Evolutionary conservation across 2,797 vertebrate species (phyloP), one percentile per base, ranked within the genome.

Genomic region (Xerus rutilus): DNA sequence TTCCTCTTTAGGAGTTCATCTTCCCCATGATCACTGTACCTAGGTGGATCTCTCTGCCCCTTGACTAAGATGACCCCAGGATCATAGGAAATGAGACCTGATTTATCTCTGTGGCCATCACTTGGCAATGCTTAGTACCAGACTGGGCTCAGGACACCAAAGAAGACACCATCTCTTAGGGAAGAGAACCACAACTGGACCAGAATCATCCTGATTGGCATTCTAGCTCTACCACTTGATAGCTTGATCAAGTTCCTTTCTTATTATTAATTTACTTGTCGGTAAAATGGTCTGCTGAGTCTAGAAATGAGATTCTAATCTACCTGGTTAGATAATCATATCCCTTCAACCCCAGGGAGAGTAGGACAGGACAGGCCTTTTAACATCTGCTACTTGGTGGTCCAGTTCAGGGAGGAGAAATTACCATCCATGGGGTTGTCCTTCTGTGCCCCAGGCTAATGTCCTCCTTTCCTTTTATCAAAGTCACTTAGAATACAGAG

Each of bases 401-500:
- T 39, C 73, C 39, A n/a, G 45, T 49, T 67, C 39, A 52, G 15
- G 5, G n/a, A 57, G 3, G 4, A 17, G n/a, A 81, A 65, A 30
- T 59, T 30, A 91, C 54, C 3, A 21, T 57, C 1, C 25, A 49
- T 5, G 39, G 21, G 20, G 2, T 5, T 62, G 23, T 1, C 85
- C 73, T 59, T 85, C 14, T 57, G 17, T n/a, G 62, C 28, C 47
- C 59, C 13, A 67, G n/a, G 54, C 45, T 92, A 47, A 70, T 45
- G 30, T 23, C 54, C 23, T 25, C n/a, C 52, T 54, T 23, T 69
- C 17, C 76, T 21, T 4, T 7, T 4, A 52, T 18, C 54, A 17
- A 94, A 12, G 1, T 74, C 57, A 93, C 25, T 70, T 91, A 49
- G 74, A 86, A 92, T 91, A 91, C 11, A 94, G 20, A 92, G 54